These are phyloP conservation scores for Trypoxylus dichotomus DNA, from an alignment of 1,140 invertebrate species.

Conservation along the genomic window DNA sequence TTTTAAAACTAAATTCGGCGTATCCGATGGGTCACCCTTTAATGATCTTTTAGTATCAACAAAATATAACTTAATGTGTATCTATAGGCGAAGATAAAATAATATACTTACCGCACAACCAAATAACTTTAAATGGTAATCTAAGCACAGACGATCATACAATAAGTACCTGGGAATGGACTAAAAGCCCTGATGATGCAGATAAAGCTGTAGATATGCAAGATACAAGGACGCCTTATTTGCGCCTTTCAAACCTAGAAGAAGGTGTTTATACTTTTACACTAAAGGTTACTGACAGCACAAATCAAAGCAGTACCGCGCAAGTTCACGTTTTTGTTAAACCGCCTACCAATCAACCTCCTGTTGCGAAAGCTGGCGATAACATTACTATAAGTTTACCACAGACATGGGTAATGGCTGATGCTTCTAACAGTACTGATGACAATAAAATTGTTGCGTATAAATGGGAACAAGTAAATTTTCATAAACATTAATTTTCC, in stretches of 20 bases:
- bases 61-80: background rate
- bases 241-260: constrained; percentile 80
- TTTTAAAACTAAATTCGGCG: too few relatives aligned
- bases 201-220: constrained; percentile 92
- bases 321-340: constrained; percentile 92
- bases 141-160: constrained; percentile 90
- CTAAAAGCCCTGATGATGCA: constrained; percentile 80
- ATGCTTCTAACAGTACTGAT: constrained; percentile 82
- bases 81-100: constrained; percentile 78
- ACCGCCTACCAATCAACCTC: constrained; percentile 81
- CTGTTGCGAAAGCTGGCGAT: constrained; percentile 66
- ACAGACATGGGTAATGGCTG: constrained; percentile 73
- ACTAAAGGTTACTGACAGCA: constrained; percentile 88
- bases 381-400: constrained; percentile 75
- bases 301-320: constrained; percentile 81
- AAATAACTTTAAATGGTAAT: constrained; percentile 86
- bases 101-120: constrained; percentile 87
- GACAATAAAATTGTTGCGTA: constrained; percentile 73
- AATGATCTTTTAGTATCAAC: background rate
- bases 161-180: constrained; percentile 93
- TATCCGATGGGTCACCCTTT: too few relatives aligned
- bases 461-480: constrained; percentile 33
- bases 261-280: constrained; percentile 94
- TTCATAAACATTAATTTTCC: background rate
- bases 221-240: constrained; percentile 85